Percentiles rank a stretch among this genome's conserved stretches.
phyloP scores from a whole-genome alignment of 1,140 invertebrate species.

The Zaprionus gabonicus region DNA sequence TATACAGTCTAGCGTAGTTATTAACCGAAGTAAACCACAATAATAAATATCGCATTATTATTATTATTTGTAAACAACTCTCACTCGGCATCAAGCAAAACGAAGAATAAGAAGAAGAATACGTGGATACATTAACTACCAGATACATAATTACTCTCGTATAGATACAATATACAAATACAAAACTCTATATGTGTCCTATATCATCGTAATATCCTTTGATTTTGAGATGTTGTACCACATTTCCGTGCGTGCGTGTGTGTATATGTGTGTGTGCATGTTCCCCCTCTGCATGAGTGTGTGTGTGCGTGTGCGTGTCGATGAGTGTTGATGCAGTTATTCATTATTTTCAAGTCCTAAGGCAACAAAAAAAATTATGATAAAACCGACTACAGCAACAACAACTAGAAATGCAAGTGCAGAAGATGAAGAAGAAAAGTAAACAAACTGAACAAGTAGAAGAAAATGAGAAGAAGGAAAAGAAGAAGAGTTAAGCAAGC shows the following conservation, averaged over 20 bases:
- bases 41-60: slow-evolving; percentile 78
- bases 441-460: slow-evolving; percentile 35
- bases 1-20: slow-evolving; percentile 77
- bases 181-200: slow-evolving; percentile 31
- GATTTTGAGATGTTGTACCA: slow-evolving; percentile 35
- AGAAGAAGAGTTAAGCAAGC: slow-evolving; percentile 21
- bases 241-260: slow-evolving; percentile 9
- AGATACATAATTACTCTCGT: slow-evolving; percentile 56
- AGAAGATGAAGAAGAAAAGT: slow-evolving; percentile 13
- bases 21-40: slow-evolving; percentile 76
- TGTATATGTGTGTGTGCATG: not conserved
- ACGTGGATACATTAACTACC: not conserved
- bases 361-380: slow-evolving; percentile 33
- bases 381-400: slow-evolving; percentile 23
- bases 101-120: slow-evolving; percentile 38
- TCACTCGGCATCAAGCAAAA: slow-evolving; percentile 31
- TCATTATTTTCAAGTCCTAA: slow-evolving; percentile 47
- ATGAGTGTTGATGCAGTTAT: slow-evolving; percentile 48
- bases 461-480: slow-evolving; percentile 28
- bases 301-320: slow-evolving; percentile 23
- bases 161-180: slow-evolving; percentile 48
- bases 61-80: slow-evolving; percentile 46
- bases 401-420: slow-evolving; percentile 18
- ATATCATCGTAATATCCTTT: slow-evolving; percentile 34
- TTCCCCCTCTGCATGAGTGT: not conserved